Conservation (phyloP, 2,797 vertebrate species). For the Phylloscopus collybita region DNA sequence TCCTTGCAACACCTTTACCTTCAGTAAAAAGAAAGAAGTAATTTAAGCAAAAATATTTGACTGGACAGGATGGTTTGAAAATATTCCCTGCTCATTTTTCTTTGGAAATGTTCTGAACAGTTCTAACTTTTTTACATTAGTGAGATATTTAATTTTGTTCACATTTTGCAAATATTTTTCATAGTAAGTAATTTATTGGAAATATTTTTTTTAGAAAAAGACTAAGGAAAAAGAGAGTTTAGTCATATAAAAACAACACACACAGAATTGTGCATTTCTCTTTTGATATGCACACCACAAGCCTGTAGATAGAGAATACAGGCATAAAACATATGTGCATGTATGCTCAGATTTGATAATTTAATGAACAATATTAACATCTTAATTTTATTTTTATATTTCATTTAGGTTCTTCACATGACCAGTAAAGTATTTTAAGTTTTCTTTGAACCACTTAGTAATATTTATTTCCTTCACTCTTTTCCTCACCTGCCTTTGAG, state of each 20-base stretch:
- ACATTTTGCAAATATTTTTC: not conserved
- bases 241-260: not conserved
- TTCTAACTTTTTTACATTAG: not conserved
- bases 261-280: not conserved
- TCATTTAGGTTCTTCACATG: not conserved
- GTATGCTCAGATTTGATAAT: not conserved
- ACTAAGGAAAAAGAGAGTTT: not conserved
- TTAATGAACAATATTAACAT: not conserved
- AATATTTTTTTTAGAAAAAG: not conserved
- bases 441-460: not conserved
- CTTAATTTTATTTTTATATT: not conserved
- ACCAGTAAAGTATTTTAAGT: not conserved
- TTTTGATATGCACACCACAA: not conserved
- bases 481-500: not conserved
- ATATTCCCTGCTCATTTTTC: not conserved
- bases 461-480: not conserved
- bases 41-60: not conserved
- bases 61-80: not conserved
- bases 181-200: not conserved
- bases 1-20: not conserved
- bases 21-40: not conserved
- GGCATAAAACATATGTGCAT: rapidly evolving
- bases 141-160: not conserved
- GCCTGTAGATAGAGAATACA: rapidly evolving
- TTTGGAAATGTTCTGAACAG: not conserved